These are phyloP conservation scores for Premnoplex brunnescens DNA, from an alignment of 2,797 vertebrate genomes.

Conservation along the genomic window DNA sequence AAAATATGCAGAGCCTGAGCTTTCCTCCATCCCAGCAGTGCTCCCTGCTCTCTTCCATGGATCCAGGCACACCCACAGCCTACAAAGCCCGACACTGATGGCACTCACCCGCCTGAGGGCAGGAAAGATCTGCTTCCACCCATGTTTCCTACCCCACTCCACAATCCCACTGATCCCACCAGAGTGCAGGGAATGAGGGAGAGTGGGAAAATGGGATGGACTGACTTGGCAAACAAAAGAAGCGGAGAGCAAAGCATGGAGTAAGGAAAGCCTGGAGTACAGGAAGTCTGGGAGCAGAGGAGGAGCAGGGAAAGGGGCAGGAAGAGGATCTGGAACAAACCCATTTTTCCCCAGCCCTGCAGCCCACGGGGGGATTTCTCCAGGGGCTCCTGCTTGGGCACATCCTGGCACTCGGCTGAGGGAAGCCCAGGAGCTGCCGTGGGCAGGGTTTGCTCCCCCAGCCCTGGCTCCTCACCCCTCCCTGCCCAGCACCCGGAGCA, in stretches of 20 bases:
- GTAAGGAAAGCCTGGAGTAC: neutral
- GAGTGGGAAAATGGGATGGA: neutral
- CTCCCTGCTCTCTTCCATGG: neutral
- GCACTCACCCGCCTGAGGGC: neutral
- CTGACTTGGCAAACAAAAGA: neutral
- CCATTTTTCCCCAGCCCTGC: neutral
- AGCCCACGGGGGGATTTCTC: accelerated
- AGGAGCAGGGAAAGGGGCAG: neutral
- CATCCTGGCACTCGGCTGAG: accelerated
- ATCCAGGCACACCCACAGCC: neutral
- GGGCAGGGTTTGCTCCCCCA: neutral
- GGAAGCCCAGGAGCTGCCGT: neutral
- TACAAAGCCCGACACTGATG: accelerated
- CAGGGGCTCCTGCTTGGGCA: accelerated
- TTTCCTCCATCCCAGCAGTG: accelerated
- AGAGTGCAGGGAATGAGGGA: neutral
- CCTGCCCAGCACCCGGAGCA: accelerated
- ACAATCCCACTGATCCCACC: neutral
- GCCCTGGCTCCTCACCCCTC: neutral
- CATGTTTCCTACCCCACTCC: accelerated
- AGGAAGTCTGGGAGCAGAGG: neutral
- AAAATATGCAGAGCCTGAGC: too few species aligned
- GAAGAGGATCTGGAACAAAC: neutral
- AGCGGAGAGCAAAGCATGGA: conserved; percentile 21
- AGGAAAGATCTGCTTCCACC: neutral